Evolutionary conservation across 2,888 invertebrate genomes (phyloP), one percentile per base, ranked within the genome.

Genomic region (Papilio gigon): DNA sequence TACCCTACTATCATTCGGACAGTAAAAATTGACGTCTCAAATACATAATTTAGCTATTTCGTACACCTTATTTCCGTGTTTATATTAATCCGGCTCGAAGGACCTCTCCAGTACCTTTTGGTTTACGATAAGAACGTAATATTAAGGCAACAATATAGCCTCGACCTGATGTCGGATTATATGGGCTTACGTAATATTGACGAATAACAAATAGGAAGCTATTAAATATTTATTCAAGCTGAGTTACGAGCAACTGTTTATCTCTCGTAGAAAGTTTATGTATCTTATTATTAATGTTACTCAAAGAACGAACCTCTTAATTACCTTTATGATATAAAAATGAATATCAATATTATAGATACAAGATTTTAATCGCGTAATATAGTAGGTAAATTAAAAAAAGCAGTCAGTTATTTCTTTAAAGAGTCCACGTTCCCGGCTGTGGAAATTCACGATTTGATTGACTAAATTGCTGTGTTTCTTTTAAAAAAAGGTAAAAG

Each of bases 131-230:
- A 25, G 50, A 6, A 53, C 22, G 50, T 25, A 27, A 53, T 53
- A 53, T 53, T 27, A n/a, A 53, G 50, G 27, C 50, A 27, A 53
- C 50, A 53, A 53, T 27, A 14, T 53, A 22, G 50, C 27, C 27
- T 53, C 50, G 50, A 53, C 50, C 25, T 53, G 50, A 53, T 27
- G 50, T 53, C 50, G 50, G 50, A 50, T 50, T 50, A 50, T 22
- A 12, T 12, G 9, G 14, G 50, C 50, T 50, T 50, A 50, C 50
- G 22, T 50, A 5, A 50, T 50, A 50, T 22, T 50, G 50, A 50
- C 22, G 50, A 50, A 50, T 50, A 50, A 50, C 50, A 50, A 50
- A 50, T 50, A 50, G 25, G 25, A 25, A 50, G 50, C 14, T 25
- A 50, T 50, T 50, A 50, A 50, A 50, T 50, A 50, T 50, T 50